Percentiles rank a stretch among this genome's conserved stretches.
These are phyloP conservation scores for Ormyrus labotus DNA, from an alignment of 2,888 invertebrate genomes.

Conservation along the genomic window DNA sequence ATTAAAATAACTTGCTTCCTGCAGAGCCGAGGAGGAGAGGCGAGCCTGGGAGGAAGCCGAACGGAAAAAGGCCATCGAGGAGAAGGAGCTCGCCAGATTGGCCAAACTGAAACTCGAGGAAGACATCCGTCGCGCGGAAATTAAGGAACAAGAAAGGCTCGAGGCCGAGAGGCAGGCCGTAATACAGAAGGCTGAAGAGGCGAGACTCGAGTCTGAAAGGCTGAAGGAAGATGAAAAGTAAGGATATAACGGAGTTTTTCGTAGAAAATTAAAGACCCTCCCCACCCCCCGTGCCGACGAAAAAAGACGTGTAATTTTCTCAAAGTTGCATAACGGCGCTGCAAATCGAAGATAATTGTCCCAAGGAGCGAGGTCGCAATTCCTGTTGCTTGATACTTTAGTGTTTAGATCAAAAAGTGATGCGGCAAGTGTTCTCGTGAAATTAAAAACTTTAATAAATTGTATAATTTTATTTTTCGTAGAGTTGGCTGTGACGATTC, in stretches of 20 bases:
- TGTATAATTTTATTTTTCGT: background rate
- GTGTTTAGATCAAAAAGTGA: background rate
- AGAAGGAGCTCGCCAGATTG: constrained; percentile 68
- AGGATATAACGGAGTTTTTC: constrained; percentile 39
- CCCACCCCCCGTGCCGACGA: too few relatives aligned
- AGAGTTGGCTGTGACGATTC: background rate
- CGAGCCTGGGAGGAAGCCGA: constrained; percentile 68
- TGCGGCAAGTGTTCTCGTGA: constrained; percentile 1
- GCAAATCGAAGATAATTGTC: background rate
- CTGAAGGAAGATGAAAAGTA: constrained; percentile 66
- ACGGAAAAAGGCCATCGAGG: constrained; percentile 62
- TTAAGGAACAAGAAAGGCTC: constrained; percentile 76
- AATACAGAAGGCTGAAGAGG: constrained; percentile 71
- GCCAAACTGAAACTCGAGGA: constrained; percentile 72
- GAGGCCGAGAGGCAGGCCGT: constrained; percentile 77
- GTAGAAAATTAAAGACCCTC: background rate
- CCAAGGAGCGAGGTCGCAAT: background rate
- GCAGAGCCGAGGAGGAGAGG: constrained; percentile 69
- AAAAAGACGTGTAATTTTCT: too few relatives aligned
- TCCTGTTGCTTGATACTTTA: constrained; percentile 21
- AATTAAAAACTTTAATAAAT: background rate
- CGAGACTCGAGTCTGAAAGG: constrained; percentile 61
- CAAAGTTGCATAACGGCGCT: background rate
- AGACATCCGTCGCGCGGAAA: constrained; percentile 77
- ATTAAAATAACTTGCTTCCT: constrained; percentile 8